Evolutionary conservation across 2,888 invertebrate species (phyloP).

Genomic region (Oscheius myriophilus): DNA sequence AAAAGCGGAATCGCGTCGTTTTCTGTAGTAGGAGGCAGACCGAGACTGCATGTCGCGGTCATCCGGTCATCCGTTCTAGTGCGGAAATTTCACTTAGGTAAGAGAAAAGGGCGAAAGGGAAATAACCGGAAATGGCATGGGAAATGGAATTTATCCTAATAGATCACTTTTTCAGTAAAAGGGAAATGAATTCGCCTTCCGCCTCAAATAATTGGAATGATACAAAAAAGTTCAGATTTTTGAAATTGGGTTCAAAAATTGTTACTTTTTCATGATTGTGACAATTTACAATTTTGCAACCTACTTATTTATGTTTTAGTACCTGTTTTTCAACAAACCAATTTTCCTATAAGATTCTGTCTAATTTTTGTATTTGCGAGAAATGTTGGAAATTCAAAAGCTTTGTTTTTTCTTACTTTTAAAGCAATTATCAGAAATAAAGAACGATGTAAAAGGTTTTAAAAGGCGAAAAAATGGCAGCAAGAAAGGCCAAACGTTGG

Average conservation of each 20-base stretch:
- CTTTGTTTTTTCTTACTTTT: no score
- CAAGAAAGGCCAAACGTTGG: no score
- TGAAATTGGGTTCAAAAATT: conserved; percentile 2
- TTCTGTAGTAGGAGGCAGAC: conserved; percentile 36
- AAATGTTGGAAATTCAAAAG: no score
- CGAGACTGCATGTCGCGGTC: conserved; percentile 35
- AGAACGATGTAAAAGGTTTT: no score
- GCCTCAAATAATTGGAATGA: neutral
- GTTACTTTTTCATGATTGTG: no score
- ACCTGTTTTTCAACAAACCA: no score
- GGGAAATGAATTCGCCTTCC: neutral
- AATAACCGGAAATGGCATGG: neutral
- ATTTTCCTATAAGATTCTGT: no score
- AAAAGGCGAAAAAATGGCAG: no score
- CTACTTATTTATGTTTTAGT: no score
- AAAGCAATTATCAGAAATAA: no score
- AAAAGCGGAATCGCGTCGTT: conserved; percentile 37
- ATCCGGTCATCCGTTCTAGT: conserved; percentile 33
- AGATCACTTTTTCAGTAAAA: neutral
- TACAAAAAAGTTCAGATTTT: neutral
- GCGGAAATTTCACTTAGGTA: conserved; percentile 13
- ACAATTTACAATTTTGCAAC: no score
- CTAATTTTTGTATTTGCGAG: no score
- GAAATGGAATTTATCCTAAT: neutral
- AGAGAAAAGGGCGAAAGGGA: neutral